Percentiles rank a stretch among this genome's conserved stretches.
These are phyloP conservation scores for Kuschelorhynchus macadamiae DNA, from an alignment of 2,888 invertebrate genomes.

Conservation along the genomic window DNA sequence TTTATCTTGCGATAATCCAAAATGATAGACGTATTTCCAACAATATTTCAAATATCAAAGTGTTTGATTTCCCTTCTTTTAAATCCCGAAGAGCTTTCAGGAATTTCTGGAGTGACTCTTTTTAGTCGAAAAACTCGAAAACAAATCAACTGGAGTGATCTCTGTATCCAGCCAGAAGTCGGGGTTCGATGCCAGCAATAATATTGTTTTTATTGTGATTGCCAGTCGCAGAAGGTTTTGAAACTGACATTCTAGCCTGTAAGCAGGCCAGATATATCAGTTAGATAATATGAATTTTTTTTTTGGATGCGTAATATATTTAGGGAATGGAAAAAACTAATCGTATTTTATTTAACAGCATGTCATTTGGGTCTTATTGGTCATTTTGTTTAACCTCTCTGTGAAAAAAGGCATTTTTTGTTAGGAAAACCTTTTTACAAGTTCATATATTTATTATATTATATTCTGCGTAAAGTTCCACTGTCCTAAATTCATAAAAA, in stretches of 20 bases:
- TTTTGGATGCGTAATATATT: too few species aligned
- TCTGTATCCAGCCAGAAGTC: conserved; percentile 42
- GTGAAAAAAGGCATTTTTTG: too few species aligned
- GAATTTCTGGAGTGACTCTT: conserved; percentile 40
- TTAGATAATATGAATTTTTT: too few species aligned
- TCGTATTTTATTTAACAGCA: too few species aligned
- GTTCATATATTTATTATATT: too few species aligned
- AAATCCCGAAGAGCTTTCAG: conserved; percentile 45
- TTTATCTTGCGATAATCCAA: background rate
- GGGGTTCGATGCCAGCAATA: conserved; percentile 55
- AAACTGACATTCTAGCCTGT: background rate
- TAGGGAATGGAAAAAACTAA: too few species aligned
- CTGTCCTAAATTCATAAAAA: too few species aligned
- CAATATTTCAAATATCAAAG: conserved; percentile 34
- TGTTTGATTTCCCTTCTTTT: conserved; percentile 41
- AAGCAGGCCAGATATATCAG: conserved; percentile 20
- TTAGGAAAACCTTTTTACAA: too few species aligned
- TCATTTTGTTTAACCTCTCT: too few species aligned
- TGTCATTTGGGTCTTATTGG: too few species aligned
- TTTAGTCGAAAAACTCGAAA: conserved; percentile 50
- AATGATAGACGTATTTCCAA: conserved; percentile 6
- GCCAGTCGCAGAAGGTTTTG: conserved; percentile 43
- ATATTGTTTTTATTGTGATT: conserved; percentile 60
- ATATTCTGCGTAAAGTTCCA: too few species aligned
- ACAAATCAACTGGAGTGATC: conserved; percentile 57